phyloP scores from a whole-genome alignment of 2,888 invertebrate genomes.

The Hydrotaea diabolus region DNA sequence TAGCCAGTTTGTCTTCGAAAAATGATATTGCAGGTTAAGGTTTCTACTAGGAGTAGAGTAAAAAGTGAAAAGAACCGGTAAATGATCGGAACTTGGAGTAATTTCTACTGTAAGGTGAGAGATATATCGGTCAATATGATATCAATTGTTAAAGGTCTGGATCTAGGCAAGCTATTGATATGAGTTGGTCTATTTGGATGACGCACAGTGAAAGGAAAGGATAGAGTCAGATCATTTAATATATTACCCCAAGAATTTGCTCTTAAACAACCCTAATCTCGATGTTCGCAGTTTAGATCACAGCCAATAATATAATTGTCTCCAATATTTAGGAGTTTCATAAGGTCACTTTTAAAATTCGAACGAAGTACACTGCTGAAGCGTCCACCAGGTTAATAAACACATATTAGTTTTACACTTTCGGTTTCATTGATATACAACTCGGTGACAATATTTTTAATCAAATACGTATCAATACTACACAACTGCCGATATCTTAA shows the following conservation, averaged over 20 bases:
- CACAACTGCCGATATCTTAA: neutral
- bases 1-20: too few species aligned
- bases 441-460: conserved; percentile 52
- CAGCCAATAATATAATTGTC: conserved; percentile 43
- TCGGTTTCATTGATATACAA: conserved; percentile 3
- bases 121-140: conserved; percentile 41
- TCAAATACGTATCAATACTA: conserved; percentile 38
- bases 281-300: too few species aligned
- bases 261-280: too few species aligned
- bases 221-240: conserved; percentile 29
- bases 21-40: too few species aligned
- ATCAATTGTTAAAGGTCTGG: conserved; percentile 36
- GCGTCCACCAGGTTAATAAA: conserved; percentile 41
- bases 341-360: conserved; percentile 47
- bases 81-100: too few species aligned
- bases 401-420: conserved; percentile 13
- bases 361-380: neutral
- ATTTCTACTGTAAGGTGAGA: too few species aligned
- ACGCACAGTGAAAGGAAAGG: conserved; percentile 35
- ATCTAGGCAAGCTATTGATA: conserved; percentile 30
- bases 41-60: too few species aligned
- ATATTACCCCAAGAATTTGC: too few species aligned
- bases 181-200: conserved; percentile 36
- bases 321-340: conserved; percentile 31
- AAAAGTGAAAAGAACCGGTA: too few species aligned